These are phyloP conservation scores for Agrotis puta DNA, from an alignment of 2,888 invertebrate species.

Conservation along the genomic window DNA sequence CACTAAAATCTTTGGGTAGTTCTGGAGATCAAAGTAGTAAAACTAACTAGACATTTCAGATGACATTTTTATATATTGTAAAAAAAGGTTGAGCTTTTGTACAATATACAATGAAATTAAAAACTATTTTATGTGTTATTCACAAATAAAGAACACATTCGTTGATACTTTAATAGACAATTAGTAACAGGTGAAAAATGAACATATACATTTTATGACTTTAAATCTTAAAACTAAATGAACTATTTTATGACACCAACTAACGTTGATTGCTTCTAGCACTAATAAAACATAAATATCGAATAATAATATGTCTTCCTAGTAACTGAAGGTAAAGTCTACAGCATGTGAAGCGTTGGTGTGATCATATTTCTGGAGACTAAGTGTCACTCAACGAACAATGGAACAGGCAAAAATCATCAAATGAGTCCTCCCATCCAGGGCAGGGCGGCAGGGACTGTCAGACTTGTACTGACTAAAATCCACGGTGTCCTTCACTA, in stretches of 20 bases:
- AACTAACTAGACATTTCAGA: background rate
- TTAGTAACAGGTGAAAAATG: constrained; percentile 40
- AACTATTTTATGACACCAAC: constrained; percentile 46
- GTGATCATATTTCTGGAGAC: no score
- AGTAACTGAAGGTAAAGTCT: constrained; percentile 30
- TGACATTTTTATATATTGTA: no score
- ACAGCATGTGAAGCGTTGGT: background rate
- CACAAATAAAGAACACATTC: constrained; percentile 15
- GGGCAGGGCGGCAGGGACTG: no score
- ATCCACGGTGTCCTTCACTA: no score
- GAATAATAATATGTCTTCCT: constrained; percentile 37
- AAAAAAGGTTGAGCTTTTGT: no score
- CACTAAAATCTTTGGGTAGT: background rate
- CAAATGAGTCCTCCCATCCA: no score
- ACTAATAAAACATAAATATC: constrained; percentile 30
- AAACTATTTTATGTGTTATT: background rate
- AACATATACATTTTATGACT: constrained; percentile 23
- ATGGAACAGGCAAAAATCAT: no score
- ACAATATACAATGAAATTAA: background rate
- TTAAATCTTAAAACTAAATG: constrained; percentile 31
- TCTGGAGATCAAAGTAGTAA: background rate
- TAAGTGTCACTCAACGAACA: no score
- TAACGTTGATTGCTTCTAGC: constrained; percentile 31
- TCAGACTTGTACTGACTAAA: no score
- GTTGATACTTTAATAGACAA: constrained; percentile 6